Conservation (phyloP, 2,888 invertebrate genomes). For the Drosophila parthenogenetica region DNA sequence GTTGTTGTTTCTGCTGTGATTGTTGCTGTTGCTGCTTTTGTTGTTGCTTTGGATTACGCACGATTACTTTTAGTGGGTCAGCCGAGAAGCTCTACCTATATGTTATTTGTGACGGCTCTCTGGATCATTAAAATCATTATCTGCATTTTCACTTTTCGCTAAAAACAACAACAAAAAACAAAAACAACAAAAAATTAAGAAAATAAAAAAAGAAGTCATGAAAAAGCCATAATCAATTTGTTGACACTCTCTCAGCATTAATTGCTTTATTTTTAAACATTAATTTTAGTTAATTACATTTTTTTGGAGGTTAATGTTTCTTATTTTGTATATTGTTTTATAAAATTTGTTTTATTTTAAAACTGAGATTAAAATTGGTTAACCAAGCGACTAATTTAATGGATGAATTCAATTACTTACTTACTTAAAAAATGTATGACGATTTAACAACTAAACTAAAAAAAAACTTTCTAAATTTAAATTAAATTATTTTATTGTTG, state of each 20-base stretch:
- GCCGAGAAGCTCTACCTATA: slow-evolving; percentile 16
- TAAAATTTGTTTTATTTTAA: too few relatives aligned
- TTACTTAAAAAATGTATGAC: too few relatives aligned
- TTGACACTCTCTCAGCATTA: background rate
- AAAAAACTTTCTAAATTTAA: too few relatives aligned
- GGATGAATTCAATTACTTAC: too few relatives aligned
- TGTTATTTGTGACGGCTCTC: slow-evolving; percentile 4
- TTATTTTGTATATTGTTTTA: too few relatives aligned
- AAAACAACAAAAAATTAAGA: background rate
- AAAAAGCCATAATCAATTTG: background rate
- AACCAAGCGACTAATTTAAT: too few relatives aligned
- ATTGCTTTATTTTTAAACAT: background rate
- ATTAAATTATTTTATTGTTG: too few relatives aligned
- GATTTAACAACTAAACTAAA: too few relatives aligned
- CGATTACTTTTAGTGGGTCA: slow-evolving; percentile 68
- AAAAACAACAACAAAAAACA: background rate
- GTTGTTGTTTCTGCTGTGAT: slow-evolving; percentile 15
- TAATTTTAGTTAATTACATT: background rate
- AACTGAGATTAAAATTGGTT: too few relatives aligned
- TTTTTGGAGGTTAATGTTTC: background rate
- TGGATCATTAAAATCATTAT: slow-evolving; percentile 48
- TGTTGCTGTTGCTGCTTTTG: slow-evolving; percentile 17
- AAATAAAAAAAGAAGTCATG: background rate
- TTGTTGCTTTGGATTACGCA: slow-evolving; percentile 55
- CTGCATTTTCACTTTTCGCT: slow-evolving; percentile 47